Conservation (phyloP, 1,140 invertebrate genomes). For the Varroa destructor region DNA sequence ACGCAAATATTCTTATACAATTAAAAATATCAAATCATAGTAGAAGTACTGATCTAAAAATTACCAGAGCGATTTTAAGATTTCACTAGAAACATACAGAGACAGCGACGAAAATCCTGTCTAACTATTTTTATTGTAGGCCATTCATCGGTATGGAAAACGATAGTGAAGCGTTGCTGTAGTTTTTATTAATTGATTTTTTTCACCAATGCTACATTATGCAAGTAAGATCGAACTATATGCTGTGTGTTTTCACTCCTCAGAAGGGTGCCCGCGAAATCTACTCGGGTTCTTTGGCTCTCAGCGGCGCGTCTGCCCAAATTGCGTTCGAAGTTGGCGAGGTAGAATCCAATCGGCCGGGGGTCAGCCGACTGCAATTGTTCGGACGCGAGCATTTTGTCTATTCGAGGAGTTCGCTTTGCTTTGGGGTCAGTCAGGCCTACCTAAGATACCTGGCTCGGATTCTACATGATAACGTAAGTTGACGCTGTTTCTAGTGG, state of each 20-base stretch:
- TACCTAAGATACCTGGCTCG: constrained; percentile 35
- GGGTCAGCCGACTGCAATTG: constrained; percentile 37
- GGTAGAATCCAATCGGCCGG: constrained; percentile 26
- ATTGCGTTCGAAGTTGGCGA: constrained; percentile 41
- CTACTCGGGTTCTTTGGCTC: constrained; percentile 42
- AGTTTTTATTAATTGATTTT: too few relatives aligned
- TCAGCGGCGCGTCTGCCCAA: constrained; percentile 48
- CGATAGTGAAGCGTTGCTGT: too few relatives aligned
- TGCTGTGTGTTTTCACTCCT: background rate
- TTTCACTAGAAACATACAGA: too few relatives aligned
- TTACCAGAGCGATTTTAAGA: too few relatives aligned
- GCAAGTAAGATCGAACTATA: too few relatives aligned
- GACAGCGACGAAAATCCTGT: too few relatives aligned
- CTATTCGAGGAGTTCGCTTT: constrained; percentile 44
- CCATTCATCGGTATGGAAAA: too few relatives aligned
- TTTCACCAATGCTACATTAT: too few relatives aligned
- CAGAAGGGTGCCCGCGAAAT: constrained; percentile 4
- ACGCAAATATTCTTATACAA: too few relatives aligned
- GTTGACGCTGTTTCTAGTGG: background rate
- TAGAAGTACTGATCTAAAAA: too few relatives aligned
- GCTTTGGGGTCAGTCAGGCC: constrained; percentile 44
- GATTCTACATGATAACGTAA: constrained; percentile 31
- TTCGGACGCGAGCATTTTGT: constrained; percentile 42
- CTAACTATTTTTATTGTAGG: too few relatives aligned
- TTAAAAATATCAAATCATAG: too few relatives aligned